Percentiles rank a stretch among this genome's conserved stretches.
Conservation (phyloP, 2,888 invertebrate species). For the Lissocephala sabroskyi region DNA sequence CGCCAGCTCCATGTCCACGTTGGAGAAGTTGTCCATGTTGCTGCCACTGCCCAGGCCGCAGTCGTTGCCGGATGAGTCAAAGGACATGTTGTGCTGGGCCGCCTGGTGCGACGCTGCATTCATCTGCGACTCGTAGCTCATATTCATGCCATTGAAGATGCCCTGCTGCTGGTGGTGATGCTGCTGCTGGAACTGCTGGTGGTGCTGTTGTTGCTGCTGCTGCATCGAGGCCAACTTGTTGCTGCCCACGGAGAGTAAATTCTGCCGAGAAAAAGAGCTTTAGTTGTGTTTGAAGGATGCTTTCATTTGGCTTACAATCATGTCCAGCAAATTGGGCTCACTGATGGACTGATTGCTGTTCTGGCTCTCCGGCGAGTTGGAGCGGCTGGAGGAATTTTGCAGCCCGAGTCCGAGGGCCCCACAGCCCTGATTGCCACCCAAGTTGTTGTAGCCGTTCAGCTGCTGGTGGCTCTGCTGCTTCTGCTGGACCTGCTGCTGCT, state of each 20-base stretch:
- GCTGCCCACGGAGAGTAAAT: conserved; percentile 59
- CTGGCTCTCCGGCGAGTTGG: conserved; percentile 71
- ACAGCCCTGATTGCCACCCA: no score
- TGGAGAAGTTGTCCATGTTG: conserved; percentile 43
- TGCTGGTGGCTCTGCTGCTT: conserved; percentile 21
- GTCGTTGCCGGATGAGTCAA: conserved; percentile 36
- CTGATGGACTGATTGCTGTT: conserved; percentile 68
- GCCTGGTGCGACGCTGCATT: conserved; percentile 19
- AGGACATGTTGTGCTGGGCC: conserved; percentile 32
- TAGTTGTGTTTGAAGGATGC: neutral
- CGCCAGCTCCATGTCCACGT: conserved; percentile 66
- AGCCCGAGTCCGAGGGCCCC: conserved; percentile 40
- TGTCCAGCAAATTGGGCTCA: conserved; percentile 67
- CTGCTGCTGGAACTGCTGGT: conserved; percentile 36
- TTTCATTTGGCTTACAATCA: conserved; percentile 59
- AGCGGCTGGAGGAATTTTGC: conserved; percentile 66
- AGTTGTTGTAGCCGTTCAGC: conserved; percentile 29
- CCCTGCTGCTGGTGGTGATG: conserved; percentile 17
- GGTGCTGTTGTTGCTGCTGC: conserved; percentile 51
- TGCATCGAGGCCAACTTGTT: conserved; percentile 47
- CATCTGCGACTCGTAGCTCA: conserved; percentile 7
- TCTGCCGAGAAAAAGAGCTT: conserved; percentile 36
- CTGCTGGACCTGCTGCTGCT: conserved; percentile 15
- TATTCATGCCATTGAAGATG: conserved; percentile 11
- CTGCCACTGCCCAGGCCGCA: conserved; percentile 33